Conservation (phyloP, 37 sponge, comb jelly and placozoan genomes). For the Ephydatia muelleri region DNA sequence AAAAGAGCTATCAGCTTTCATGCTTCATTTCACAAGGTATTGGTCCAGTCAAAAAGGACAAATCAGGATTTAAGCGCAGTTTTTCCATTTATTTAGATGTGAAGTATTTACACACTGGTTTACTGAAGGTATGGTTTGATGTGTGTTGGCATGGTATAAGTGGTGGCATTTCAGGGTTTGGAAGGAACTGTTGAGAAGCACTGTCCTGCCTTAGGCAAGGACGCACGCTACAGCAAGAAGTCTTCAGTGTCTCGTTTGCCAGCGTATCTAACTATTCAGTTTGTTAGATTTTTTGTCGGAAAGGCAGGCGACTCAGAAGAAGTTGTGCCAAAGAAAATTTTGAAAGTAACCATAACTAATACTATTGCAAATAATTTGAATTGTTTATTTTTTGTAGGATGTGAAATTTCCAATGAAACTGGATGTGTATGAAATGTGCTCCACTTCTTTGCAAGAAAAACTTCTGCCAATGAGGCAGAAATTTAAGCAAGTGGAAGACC, state of each 20-base stretch:
- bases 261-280: constrained; percentile 91
- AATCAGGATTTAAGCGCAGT: not conserved
- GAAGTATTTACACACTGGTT: constrained; percentile 83
- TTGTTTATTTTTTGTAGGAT: constrained; percentile 59
- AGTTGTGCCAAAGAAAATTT: constrained; percentile 73
- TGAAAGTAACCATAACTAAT: constrained; percentile 56
- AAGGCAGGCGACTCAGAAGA: constrained; percentile 67
- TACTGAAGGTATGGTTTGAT: constrained; percentile 60
- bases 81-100: constrained; percentile 56
- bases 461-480: constrained; percentile 59
- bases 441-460: constrained; percentile 85
- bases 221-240: constrained; percentile 88
- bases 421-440: constrained; percentile 91
- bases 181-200: constrained; percentile 82
- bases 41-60: not conserved
- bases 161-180: constrained; percentile 61
- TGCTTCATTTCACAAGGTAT: constrained; percentile 85
- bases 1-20: constrained; percentile 75
- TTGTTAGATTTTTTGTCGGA: constrained; percentile 91
- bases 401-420: constrained; percentile 82
- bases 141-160: not conserved
- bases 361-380: not conserved
- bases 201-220: constrained; percentile 74
- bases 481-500: constrained; percentile 89
- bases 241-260: constrained; percentile 86